Base-by-base conservation (phyloP, 2,113 vertebrate genomes). In the Nothoprocta perdicaria region DNA sequence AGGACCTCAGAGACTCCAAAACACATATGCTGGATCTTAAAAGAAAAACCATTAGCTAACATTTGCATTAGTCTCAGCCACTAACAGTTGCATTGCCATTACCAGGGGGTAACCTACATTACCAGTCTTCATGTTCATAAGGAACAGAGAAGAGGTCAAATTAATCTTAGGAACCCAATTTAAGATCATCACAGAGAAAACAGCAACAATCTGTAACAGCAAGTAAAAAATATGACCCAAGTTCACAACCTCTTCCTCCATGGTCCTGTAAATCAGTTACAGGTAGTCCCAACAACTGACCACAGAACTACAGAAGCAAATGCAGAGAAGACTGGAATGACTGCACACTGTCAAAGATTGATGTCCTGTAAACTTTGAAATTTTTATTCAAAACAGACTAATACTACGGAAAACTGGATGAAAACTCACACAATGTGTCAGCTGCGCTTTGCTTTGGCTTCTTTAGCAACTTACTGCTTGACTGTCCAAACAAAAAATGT, bases 401-500 rank as follows among this genome's bases (percentile, higher is more conserved):
- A 83, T 86, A 40, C 57, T 61, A 82, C 3, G 31, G 50, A 58
- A 89, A 94, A 76, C 33, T 50, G 18, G 61, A 94, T 46, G 82
- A 89, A 95, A 95, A 95, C 27, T 35, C 62, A 95, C 6, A 12
- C 50, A 84, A 79, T 86, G 89, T 91, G 86, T 95, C 90, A 94
- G 74, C 65, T 86, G 79, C 82, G 76, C 90, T 91, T 92, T 91
- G 38, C 73, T 90, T 91, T 93, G 89, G 69, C 94, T 91, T 33
- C 73, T 90, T 91, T 93, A 91, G 69, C 94, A 93, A 93, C 92
- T 92, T 93, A 68, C 3, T 96, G 75, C 91, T 89, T 69, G 63
- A 87, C 35, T 96, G 91, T 95, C 93, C 92, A 94, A 94, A 96
- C 87, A 96, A 90, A 93, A 94, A 94, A 80, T 50, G 46, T 48